Percentiles rank a stretch among this genome's conserved stretches.
phyloP scores from a whole-genome alignment of 2,888 invertebrate species.

The Prenolepis imparis region DNA sequence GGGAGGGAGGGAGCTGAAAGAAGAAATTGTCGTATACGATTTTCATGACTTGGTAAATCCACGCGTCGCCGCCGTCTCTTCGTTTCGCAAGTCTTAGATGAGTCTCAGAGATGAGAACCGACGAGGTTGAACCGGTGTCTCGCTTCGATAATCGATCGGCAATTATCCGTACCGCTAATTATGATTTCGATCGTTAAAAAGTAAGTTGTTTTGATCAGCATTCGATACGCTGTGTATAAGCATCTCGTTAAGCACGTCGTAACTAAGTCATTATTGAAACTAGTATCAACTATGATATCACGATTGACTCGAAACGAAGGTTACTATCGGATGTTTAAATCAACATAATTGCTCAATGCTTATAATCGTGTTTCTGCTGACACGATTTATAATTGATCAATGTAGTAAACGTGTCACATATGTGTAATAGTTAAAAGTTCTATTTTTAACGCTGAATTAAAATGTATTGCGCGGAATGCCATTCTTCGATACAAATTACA shows the following conservation, averaged over 20 bases:
- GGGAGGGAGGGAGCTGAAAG: neutral
- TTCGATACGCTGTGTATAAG: neutral
- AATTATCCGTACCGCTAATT: constrained; percentile 33
- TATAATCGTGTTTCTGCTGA: constrained; percentile 16
- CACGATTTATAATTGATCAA: neutral
- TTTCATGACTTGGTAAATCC: constrained; percentile 57
- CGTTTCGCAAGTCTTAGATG: constrained; percentile 63
- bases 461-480: neutral
- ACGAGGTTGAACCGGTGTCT: constrained; percentile 31
- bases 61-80: constrained; percentile 15
- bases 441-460: constrained; percentile 17
- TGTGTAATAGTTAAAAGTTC: neutral
- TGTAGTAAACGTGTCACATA: neutral
- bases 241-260: constrained; percentile 14
- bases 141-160: constrained; percentile 41
- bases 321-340: neutral
- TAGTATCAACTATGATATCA: constrained; percentile 26
- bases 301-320: constrained; percentile 38
- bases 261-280: constrained; percentile 12
- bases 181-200: constrained; percentile 52
- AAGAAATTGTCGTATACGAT: constrained; percentile 60
- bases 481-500: neutral
- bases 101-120: constrained; percentile 43
- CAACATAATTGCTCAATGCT: neutral
- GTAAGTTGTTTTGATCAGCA: constrained; percentile 21